Evolutionary conservation across 2,888 invertebrate species (phyloP).

Genomic region (Tipula helvola): DNA sequence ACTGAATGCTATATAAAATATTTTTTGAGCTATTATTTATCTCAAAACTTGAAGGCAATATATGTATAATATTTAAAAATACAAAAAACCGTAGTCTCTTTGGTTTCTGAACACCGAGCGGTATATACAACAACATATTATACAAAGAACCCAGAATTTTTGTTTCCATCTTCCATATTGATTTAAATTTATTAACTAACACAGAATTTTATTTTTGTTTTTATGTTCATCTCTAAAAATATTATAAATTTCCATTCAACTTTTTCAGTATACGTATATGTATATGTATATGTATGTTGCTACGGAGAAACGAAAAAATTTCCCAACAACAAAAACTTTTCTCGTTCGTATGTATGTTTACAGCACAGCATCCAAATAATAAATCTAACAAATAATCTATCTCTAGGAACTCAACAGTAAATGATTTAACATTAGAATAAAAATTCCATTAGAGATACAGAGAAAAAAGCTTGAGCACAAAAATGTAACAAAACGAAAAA

Average conservation of each 20-base stretch:
- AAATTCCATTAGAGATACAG: not conserved
- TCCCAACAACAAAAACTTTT: not conserved
- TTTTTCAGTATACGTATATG: not conserved
- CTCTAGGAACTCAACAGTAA: slow-evolving; percentile 4
- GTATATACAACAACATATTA: not conserved
- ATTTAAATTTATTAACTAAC: not conserved
- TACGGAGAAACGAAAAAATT: not conserved
- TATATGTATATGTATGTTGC: not conserved
- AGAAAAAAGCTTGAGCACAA: not conserved
- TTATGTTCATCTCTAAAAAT: not conserved
- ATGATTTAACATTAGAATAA: slow-evolving; percentile 4
- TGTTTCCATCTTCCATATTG: not conserved
- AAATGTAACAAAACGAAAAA: not conserved
- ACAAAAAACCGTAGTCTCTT: not conserved
- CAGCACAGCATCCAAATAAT: not conserved
- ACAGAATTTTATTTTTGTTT: not conserved
- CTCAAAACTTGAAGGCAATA: not conserved
- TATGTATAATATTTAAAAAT: not conserved
- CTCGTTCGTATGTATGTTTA: not conserved
- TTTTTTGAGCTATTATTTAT: not conserved
- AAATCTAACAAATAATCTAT: not conserved
- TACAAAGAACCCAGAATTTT: not conserved
- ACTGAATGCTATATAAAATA: not conserved
- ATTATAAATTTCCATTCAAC: not conserved
- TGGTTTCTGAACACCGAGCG: not conserved